Evolutionary conservation across 1,140 invertebrate species (phyloP), one percentile per base, ranked within the genome.

Genomic region (Ectropis grisescens): DNA sequence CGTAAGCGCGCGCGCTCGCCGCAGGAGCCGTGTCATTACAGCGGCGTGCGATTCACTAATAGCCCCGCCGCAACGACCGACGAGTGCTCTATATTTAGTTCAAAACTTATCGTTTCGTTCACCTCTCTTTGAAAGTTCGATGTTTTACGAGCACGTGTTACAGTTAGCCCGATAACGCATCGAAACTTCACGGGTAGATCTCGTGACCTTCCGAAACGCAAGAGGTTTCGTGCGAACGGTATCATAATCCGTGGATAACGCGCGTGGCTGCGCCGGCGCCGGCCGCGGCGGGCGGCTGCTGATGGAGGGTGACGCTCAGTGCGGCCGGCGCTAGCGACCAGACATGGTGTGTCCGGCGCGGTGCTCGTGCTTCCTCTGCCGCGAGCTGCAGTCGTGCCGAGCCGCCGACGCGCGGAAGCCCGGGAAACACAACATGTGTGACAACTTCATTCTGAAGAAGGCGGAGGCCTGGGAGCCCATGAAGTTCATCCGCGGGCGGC

Each of bases 281-380:
- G 69, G 68, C 68, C 43, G 47, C 48, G 42, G 43, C 44, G 43
- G 33, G 42, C 33, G 37, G 34, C 46, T 37, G 30, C 35, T n/a
- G n/a, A n/a, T n/a, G n/a, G 45, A 29, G 37, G 47, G 48, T 41
- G 41, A 19, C 30, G 15, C 33, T 40, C 65, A 74, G 68, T 78
- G 69, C 68, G 58, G 52, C 58, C 60, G 67, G 54, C 58, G 57
- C 72, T 47, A 46, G 53, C 55, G 44, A 56, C 38, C 58, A 57
- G 69, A 65, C 68, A 83, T 83, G 82, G 78, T 82, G 70, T 85
- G 83, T 64, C 62, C 69, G 40, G 80, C 76, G 58, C 79, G 82
- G 29, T 89, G 87, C 58, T 69, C 62, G 31, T 89, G 87, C 61
- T 76, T 86, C 47, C 66, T 88, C 44, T 88, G 87, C 48, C 76